A percentile compares a stretch with the other conserved stretches of the same genome.
Conservation (phyloP, 1,140 invertebrate genomes). For the Drosophila lacertosa region DNA sequence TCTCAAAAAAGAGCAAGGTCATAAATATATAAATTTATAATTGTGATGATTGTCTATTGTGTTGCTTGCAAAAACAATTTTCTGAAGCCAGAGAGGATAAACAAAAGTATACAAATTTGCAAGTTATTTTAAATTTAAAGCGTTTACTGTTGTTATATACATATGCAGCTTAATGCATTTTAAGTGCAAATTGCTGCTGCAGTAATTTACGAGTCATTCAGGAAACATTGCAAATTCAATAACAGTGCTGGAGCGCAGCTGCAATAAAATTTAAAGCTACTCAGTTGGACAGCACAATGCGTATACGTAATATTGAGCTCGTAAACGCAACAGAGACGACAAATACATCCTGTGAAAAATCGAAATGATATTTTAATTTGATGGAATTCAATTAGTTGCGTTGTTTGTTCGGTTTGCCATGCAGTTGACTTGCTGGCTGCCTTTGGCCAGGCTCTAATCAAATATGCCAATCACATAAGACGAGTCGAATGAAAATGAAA, state of each 20-base stretch:
- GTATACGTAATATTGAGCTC: constrained; percentile 27
- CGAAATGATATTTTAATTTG: constrained; percentile 26
- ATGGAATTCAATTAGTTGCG: constrained; percentile 32
- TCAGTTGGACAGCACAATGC: constrained; percentile 1
- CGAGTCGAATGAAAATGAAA: constrained; percentile 50
- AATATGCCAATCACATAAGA: constrained; percentile 53
- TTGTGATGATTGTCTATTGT: neutral
- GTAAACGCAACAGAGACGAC: neutral
- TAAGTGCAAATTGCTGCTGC: constrained; percentile 35
- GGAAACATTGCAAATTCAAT: constrained; percentile 37
- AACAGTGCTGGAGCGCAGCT: constrained; percentile 18
- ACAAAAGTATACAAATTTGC: neutral
- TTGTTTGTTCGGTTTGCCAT: constrained; percentile 20
- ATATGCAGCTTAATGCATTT: constrained; percentile 19
- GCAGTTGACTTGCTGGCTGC: constrained; percentile 21
- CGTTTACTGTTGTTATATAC: neutral
- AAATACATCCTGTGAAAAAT: neutral
- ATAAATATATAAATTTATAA: too few species aligned
- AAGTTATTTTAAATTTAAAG: constrained; percentile 8
- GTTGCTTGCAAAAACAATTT: neutral
- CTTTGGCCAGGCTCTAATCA: constrained; percentile 36
- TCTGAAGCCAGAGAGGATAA: neutral
- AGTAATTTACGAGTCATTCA: constrained; percentile 33
- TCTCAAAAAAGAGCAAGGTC: too few species aligned
- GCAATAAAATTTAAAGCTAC: constrained; percentile 11